Evolutionary conservation across 2,888 invertebrate species (phyloP).

Genomic region (Melolontha melolontha): DNA sequence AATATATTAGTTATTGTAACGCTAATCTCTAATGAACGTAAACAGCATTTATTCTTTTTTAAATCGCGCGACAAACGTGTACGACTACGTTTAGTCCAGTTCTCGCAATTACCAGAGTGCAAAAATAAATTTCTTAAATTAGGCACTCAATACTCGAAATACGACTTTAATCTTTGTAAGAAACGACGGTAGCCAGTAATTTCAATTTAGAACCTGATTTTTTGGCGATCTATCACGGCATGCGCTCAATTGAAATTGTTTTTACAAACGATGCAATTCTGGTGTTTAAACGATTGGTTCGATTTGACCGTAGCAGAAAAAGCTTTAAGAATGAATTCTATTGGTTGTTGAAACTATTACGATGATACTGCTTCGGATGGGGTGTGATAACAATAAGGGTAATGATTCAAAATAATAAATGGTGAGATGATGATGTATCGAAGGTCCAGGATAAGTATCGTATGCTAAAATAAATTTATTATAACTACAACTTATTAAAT

Average conservation of each 20-base stretch:
- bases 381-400: too few species aligned
- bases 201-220: conserved; percentile 17
- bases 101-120: conserved; percentile 22
- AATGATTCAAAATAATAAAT: too few species aligned
- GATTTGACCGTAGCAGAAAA: too few species aligned
- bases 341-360: too few species aligned
- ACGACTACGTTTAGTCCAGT: conserved; percentile 5
- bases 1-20: too few species aligned
- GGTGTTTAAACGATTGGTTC: background rate
- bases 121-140: conserved; percentile 39
- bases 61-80: conserved; percentile 12
- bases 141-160: conserved; percentile 34
- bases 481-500: too few species aligned
- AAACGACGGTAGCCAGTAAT: background rate
- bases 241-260: conserved; percentile 3
- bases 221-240: conserved; percentile 12
- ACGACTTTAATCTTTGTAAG: conserved; percentile 37
- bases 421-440: too few species aligned
- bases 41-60: conserved; percentile 3
- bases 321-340: too few species aligned
- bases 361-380: too few species aligned
- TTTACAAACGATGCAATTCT: background rate
- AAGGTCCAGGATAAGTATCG: too few species aligned
- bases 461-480: too few species aligned
- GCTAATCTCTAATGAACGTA: too few species aligned